Percentiles rank a stretch among this genome's conserved stretches.
These are phyloP conservation scores for Ptychodera flava DNA, from an alignment of 35 echinoderm and acorn worm species.

Conservation along the genomic window DNA sequence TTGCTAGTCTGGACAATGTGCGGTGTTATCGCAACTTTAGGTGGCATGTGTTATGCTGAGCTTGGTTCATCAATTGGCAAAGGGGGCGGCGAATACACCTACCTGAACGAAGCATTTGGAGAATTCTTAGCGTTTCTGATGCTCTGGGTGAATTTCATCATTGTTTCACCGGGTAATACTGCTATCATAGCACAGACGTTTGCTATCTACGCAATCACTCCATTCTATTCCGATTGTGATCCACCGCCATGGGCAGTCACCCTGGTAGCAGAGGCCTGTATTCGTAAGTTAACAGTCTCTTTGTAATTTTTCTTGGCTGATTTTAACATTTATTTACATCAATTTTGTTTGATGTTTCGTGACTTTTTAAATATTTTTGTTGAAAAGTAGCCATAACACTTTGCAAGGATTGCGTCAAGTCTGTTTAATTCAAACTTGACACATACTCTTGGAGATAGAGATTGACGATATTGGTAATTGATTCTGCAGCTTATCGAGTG, in stretches of 20 bases:
- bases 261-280: no score
- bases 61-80: conserved; percentile 78
- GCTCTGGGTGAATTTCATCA: conserved; percentile 86
- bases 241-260: conserved; percentile 45
- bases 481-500: no score
- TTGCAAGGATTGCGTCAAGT: no score
- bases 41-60: conserved; percentile 93
- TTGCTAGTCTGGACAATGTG: conserved; percentile 78
- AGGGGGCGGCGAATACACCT: conserved; percentile 87
- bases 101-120: conserved; percentile 72
- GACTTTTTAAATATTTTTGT: no score
- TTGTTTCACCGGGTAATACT: conserved; percentile 81
- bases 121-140: conserved; percentile 69
- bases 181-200: conserved; percentile 85
- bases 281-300: no score
- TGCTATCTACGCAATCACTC: conserved; percentile 72
- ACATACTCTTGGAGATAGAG: no score
- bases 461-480: no score
- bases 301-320: no score
- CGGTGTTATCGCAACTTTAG: conserved; percentile 80
- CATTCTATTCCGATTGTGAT: conserved; percentile 59
- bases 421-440: no score
- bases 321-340: no score
- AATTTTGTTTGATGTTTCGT: no score
- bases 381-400: no score